A percentile compares a stretch with the other conserved stretches of the same genome.
phyloP scores from a whole-genome alignment of 2,888 invertebrate genomes.

The Drosophila austrosaltans region DNA sequence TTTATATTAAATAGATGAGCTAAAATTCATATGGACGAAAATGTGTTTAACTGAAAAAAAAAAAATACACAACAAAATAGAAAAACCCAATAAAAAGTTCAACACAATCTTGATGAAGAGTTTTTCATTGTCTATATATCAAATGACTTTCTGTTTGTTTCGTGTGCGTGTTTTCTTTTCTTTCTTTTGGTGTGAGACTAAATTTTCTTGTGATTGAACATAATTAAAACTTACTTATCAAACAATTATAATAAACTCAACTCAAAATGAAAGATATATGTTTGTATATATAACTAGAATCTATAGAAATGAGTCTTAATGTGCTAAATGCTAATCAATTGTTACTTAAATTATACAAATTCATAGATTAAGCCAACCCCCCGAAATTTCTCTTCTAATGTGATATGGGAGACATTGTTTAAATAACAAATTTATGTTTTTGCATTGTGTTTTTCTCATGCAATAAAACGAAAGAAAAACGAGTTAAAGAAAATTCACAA shows the following conservation, averaged over 20 bases:
- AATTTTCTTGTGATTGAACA: too few relatives aligned
- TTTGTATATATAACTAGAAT: not conserved
- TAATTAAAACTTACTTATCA: not conserved
- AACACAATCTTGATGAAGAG: conserved; percentile 1
- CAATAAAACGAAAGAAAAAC: not conserved
- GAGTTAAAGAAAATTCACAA: not conserved
- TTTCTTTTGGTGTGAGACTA: too few relatives aligned
- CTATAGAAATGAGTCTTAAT: conserved; percentile 1
- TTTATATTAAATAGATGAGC: conserved; percentile 68
- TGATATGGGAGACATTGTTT: not conserved
- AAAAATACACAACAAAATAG: conserved; percentile 41
- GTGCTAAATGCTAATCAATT: not conserved
- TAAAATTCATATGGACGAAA: conserved; percentile 46
- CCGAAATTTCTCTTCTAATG: not conserved
- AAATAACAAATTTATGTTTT: not conserved
- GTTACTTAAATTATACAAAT: conserved; percentile 2
- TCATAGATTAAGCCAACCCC: not conserved
- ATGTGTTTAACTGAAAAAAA: not conserved
- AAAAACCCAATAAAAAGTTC: conserved; percentile 5
- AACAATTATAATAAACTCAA: not conserved
- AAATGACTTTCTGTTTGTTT: conserved; percentile 5
- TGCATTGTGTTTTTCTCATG: not conserved
- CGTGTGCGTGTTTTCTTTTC: too few relatives aligned
- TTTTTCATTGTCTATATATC: not conserved
- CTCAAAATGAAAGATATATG: not conserved